Evolutionary conservation across 2,113 vertebrate genomes (phyloP), one percentile per base, ranked within the genome.

Genomic region (Amblyopsis rosae): DNA sequence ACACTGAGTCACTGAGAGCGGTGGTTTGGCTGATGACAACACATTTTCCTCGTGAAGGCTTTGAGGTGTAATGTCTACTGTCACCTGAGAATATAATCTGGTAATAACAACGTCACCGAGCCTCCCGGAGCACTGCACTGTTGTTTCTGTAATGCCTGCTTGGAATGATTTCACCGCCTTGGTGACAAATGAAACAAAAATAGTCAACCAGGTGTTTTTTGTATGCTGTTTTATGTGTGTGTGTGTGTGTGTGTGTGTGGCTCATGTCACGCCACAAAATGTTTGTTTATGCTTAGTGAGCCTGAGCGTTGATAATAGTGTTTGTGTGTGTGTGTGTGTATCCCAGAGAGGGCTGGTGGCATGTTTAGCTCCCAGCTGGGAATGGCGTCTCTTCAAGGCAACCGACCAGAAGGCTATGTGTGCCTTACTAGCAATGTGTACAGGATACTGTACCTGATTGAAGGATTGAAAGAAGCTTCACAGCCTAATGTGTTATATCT

Each of bases 281-380:
- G 50, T 51, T 4, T 51, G 15, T 51, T 41, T 41, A 41, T 41
- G 35, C 5, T 41, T 7, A 41, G 35, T 41, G 35, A 41, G 35
- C 4, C 35, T 41, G 35, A 41, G 35, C 35, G 7, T 8, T 41
- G 35, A 41, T 41, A 8, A 51, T 13, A 51, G 10, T 65, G 50
- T 35, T 4, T 65, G 60, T 47, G 60, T 53, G 49, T 35, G 50
- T 54, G 26, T n/a, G 50, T 16, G 32, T 54, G 26, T 65, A 12
- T 65, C 9, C 4, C 58, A 50, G 26, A 62, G 12, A 3, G 17
- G 60, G 35, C 77, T 81, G 79, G 63, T 73, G 73, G 79, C 68
- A 75, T 62, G 67, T 86, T 88, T 74, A 83, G 79, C 78, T 17
- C 56, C 83, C 73, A 72, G 83, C 65, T 83, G 83, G 76, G 62